Percentiles rank a stretch among this genome's conserved stretches.
phyloP scores from a whole-genome alignment of 2,888 invertebrate genomes.

The Ceriagrion tenellum region DNA sequence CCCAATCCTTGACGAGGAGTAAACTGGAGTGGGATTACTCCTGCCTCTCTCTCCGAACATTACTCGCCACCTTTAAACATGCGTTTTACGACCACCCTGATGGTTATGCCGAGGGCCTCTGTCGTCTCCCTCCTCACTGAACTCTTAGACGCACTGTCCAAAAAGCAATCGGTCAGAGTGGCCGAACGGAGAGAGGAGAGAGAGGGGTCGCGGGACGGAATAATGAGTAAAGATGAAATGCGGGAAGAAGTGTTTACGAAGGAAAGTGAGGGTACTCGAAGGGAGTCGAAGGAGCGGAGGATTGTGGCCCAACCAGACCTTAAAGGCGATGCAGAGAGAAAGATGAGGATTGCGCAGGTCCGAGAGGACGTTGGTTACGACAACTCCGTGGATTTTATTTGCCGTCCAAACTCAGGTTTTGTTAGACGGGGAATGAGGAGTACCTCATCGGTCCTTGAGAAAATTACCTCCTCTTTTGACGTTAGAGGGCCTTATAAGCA shows the following conservation, averaged over 20 bases:
- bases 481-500: too few relatives aligned
- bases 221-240: not conserved
- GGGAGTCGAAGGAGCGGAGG: not conserved
- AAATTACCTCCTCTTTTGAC: too few relatives aligned
- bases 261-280: not conserved
- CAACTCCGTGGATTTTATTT: too few relatives aligned
- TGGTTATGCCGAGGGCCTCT: not conserved
- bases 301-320: not conserved
- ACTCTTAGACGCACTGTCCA: not conserved
- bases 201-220: too few relatives aligned
- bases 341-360: not conserved
- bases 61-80: too few relatives aligned
- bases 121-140: not conserved
- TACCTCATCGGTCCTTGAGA: too few relatives aligned
- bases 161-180: not conserved
- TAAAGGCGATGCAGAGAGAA: not conserved
- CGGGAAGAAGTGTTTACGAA: not conserved
- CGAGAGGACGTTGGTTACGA: not conserved
- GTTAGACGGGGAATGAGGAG: too few relatives aligned
- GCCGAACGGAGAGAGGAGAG: not conserved
- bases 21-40: too few relatives aligned
- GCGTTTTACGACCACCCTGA: too few relatives aligned
- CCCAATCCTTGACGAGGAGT: too few relatives aligned
- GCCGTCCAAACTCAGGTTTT: too few relatives aligned
- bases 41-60: too few relatives aligned